Conservation (phyloP, 1,140 invertebrate species). For the Tribolium madens region DNA sequence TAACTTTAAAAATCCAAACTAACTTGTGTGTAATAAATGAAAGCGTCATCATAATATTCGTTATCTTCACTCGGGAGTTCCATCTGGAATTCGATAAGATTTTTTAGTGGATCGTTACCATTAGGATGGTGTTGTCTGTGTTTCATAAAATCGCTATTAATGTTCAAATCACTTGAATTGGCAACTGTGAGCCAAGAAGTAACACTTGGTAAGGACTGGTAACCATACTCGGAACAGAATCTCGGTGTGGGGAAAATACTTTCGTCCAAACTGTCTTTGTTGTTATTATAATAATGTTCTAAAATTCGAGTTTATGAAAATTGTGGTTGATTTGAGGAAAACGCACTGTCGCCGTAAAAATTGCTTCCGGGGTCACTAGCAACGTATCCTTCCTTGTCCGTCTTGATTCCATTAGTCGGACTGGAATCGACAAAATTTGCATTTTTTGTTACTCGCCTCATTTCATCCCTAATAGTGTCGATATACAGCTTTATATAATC, state of each 20-base stretch:
- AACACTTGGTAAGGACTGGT: constrained; percentile 87
- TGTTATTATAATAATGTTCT: constrained; percentile 95
- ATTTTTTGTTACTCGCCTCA: constrained; percentile 67
- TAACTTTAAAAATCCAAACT: neutral
- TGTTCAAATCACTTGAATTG: constrained; percentile 70
- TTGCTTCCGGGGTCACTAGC: constrained; percentile 81
- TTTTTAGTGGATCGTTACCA: constrained; percentile 74
- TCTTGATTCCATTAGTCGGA: constrained; percentile 89
- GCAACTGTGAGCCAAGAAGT: constrained; percentile 72
- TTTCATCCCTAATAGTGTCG: constrained; percentile 78
- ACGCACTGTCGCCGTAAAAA: constrained; percentile 87
- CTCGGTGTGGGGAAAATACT: constrained; percentile 82
- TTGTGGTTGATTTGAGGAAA: neutral
- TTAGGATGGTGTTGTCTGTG: constrained; percentile 86
- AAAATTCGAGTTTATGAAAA: constrained; percentile 54
- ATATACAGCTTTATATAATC: constrained; percentile 93
- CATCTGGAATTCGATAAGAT: constrained; percentile 73
- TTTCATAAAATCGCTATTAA: constrained; percentile 73
- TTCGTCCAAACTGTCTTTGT: constrained; percentile 83
- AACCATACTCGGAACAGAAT: constrained; percentile 96
- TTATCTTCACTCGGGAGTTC: constrained; percentile 69
- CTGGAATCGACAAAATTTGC: constrained; percentile 84
- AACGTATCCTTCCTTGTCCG: constrained; percentile 79
- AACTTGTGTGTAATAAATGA: constrained; percentile 79
- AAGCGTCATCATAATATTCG: constrained; percentile 68